phyloP scores from a whole-genome alignment of 2,888 invertebrate genomes.

The Aporophyla lueneburgensis region DNA sequence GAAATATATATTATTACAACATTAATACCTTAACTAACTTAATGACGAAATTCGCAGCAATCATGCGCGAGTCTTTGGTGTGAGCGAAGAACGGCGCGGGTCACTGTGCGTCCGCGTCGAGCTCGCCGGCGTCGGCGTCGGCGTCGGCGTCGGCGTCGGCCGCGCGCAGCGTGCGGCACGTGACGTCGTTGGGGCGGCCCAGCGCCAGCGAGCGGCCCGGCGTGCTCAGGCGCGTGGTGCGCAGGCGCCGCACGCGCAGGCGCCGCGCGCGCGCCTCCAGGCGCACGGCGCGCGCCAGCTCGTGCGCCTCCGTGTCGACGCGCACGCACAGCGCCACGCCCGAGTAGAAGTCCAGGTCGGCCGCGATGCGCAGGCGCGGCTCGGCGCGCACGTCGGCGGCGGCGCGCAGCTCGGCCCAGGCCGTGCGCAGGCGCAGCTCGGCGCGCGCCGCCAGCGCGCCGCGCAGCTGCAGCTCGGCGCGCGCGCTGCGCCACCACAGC shows the following conservation, averaged over 20 bases:
- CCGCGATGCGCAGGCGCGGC: conserved; percentile 66
- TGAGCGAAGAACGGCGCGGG: neutral
- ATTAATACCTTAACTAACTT: neutral
- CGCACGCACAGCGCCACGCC: conserved; percentile 81
- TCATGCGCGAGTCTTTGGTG: conserved; percentile 31
- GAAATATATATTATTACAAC: neutral
- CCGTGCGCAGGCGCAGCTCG: conserved; percentile 67
- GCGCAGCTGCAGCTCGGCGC: conserved; percentile 60
- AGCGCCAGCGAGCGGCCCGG: conserved; percentile 80
- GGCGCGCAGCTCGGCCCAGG: conserved; percentile 62
- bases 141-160: conserved; percentile 41
- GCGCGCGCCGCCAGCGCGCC: conserved; percentile 59
- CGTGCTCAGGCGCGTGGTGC: conserved; percentile 72
- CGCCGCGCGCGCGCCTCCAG: conserved; percentile 38
- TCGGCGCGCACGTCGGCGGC: conserved; percentile 40
- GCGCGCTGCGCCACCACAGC: conserved; percentile 63
- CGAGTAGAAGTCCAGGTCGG: conserved; percentile 83
- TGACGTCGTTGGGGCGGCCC: conserved; percentile 76
- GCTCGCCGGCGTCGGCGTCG: neutral
- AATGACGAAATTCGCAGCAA: neutral
- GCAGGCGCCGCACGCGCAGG: conserved; percentile 55
- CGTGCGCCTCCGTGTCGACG: conserved; percentile 64
- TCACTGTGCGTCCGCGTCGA: conserved; percentile 12
- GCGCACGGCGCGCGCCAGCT: conserved; percentile 15
- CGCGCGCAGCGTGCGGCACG: conserved; percentile 76